Conservation (phyloP, 2,797 vertebrate genomes). For the Potorous gilbertii region DNA sequence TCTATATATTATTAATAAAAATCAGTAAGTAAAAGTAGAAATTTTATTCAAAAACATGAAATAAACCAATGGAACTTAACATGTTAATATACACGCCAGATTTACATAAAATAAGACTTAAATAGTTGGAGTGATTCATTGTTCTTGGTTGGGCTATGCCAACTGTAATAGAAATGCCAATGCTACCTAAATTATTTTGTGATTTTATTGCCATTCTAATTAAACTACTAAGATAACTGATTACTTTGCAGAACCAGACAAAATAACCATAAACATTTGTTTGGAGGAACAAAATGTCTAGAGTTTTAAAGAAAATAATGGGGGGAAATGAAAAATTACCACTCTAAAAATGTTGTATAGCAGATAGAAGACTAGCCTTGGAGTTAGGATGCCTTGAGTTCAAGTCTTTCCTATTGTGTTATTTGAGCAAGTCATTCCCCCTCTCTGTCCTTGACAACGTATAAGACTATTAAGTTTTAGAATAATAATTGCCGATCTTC, state of each 20-base stretch:
- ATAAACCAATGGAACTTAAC: not conserved
- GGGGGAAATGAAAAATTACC: not conserved
- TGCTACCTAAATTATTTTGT: not conserved
- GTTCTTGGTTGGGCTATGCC: not conserved
- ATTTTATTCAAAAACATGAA: not conserved
- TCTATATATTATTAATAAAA: not conserved
- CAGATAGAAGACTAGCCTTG: not conserved
- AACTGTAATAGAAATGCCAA: not conserved
- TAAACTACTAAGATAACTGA: not conserved
- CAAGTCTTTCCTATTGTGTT: not conserved
- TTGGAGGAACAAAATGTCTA: not conserved
- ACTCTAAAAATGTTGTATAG: not conserved
- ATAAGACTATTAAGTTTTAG: not conserved
- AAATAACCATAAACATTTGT: not conserved
- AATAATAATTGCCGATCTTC: not conserved
- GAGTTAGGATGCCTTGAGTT: not conserved
- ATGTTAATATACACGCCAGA: not conserved
- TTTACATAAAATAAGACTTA: not conserved
- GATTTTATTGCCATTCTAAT: not conserved
- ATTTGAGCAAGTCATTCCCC: not conserved
- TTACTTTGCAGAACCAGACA: not conserved
- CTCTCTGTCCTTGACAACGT: not conserved
- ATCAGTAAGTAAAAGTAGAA: not conserved
- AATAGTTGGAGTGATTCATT: not conserved
- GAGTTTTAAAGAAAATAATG: not conserved